Conservation (phyloP, 2,888 invertebrate species). For the Troides oblongomaculatus region DNA sequence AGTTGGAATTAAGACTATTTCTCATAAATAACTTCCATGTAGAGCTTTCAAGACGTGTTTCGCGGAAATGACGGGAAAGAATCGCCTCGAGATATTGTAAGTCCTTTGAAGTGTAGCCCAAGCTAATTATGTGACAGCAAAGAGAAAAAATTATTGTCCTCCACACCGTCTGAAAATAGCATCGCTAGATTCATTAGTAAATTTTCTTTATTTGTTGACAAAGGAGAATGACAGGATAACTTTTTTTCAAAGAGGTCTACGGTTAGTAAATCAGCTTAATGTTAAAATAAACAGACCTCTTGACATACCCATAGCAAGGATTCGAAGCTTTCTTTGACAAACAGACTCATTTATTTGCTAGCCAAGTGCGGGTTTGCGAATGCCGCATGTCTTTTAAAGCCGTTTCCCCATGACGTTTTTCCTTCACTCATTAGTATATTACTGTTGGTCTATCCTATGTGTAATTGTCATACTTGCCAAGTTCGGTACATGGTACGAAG, state of each 20-base stretch:
- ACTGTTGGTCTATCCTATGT: too few relatives aligned
- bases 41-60: conserved; percentile 41
- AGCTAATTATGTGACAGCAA: conserved; percentile 29
- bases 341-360: too few relatives aligned
- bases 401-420: too few relatives aligned
- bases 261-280: not conserved
- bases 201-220: not conserved
- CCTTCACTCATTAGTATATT: too few relatives aligned
- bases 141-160: conserved; percentile 5
- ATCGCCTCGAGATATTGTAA: conserved; percentile 34
- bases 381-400: too few relatives aligned
- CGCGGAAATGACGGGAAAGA: conserved; percentile 34
- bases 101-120: conserved; percentile 32
- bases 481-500: too few relatives aligned
- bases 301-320: too few relatives aligned
- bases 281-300: not conserved
- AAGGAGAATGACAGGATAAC: not conserved
- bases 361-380: too few relatives aligned
- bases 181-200: not conserved
- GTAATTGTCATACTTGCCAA: too few relatives aligned
- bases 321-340: too few relatives aligned
- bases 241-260: not conserved
- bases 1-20: conserved; percentile 23
- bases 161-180: not conserved
- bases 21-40: conserved; percentile 39